Base-by-base conservation (phyloP, 2,113 vertebrate species). In the Lathamus discolor region DNA sequence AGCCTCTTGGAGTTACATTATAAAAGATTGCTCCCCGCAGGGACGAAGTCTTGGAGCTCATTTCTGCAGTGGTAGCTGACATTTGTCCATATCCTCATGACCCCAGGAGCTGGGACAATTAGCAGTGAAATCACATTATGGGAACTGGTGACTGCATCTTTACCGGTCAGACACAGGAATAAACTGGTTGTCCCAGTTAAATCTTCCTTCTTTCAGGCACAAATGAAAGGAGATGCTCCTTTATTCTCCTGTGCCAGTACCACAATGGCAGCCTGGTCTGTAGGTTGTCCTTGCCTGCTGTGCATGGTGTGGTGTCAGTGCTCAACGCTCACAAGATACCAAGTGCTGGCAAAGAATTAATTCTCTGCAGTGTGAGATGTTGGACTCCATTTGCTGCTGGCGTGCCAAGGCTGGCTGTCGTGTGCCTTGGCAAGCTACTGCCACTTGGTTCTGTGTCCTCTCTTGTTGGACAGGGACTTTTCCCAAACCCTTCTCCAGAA, bases 381-480 rank as follows among this genome's bases (percentile, higher is more conserved):
- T 94, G 88, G 79, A 63, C 72, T 9, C 19, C 0, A 1, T 31
- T 73, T 77, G 83, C 83, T 94, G 46, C 64, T 77, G 88, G 68
- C 4, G 0, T 0, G 11, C 77, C 80, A 83, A 74, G 59, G 68
- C 72, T 93, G 94, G 52, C 70, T 0, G 10, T 28, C 3, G 0
- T 59, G 85, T 84, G 75, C 63, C 59, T 89, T 92, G 88, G 88
- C 92, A 92, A 74, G 28, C 49, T 80, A 10, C 72, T 77, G 59
- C 57, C 1, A 20, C 62, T 61, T 76, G 39, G 76, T 82, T 44
- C 68, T 92, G 28, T 66, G 31, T 37, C 57, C 46, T 37, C 67
- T 90, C 72, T 57, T 74, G 9, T 86, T 67, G 76, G 59, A 54
- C 24, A 29, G 59, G 13, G 67, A 7, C 54, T 86, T 8, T 66